These are phyloP conservation scores for Antitype chi DNA, from an alignment of 2,888 invertebrate genomes.

Conservation along the genomic window DNA sequence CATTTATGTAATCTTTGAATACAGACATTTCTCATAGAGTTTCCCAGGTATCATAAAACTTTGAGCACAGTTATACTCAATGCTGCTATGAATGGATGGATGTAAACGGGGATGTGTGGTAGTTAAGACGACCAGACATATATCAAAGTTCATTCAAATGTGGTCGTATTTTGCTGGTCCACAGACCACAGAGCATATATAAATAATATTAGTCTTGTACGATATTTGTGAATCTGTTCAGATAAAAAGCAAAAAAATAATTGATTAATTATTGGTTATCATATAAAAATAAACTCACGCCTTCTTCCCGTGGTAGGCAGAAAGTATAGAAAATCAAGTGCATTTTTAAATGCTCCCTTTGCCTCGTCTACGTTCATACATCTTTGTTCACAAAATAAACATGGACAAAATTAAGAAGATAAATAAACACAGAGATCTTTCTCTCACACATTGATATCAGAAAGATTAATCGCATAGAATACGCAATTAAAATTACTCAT, in stretches of 20 bases:
- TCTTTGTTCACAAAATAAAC: no score
- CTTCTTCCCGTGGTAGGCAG: no score
- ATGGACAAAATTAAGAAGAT: no score
- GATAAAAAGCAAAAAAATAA: background rate
- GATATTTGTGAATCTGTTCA: background rate
- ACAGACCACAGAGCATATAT: background rate
- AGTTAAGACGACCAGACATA: background rate
- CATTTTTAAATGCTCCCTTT: no score
- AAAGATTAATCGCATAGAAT: background rate
- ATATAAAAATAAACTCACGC: no score
- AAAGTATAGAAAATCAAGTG: no score
- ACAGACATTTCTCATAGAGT: background rate
- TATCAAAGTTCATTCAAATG: background rate
- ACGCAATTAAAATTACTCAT: background rate
- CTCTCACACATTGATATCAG: background rate
- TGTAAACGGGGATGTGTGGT: slow-evolving; percentile 1
- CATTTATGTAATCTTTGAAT: background rate
- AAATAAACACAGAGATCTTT: background rate
- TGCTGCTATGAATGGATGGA: slow-evolving; percentile 4
- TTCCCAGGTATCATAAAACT: background rate
- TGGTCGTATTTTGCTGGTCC: background rate
- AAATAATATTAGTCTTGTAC: background rate
- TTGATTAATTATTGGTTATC: background rate
- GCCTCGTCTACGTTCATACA: no score
- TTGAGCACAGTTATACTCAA: background rate